Evolutionary conservation across 2,888 invertebrate genomes (phyloP).

Genomic region (Gryllus longicercus): DNA sequence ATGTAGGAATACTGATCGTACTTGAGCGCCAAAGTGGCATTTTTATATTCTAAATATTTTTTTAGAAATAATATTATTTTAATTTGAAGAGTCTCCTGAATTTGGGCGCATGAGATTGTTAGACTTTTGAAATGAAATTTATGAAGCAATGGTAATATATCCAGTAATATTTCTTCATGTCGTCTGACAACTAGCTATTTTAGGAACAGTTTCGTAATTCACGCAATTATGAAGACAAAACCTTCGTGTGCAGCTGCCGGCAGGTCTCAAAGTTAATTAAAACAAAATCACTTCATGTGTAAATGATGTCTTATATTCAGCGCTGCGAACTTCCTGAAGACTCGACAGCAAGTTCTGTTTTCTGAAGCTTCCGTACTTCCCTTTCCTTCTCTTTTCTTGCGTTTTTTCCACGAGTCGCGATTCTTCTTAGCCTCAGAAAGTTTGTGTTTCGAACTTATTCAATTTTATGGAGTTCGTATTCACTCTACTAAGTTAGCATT

Average conservation of each 20-base stretch:
- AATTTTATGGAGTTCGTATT: conserved; percentile 1
- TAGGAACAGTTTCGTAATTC: too few relatives aligned
- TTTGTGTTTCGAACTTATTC: conserved; percentile 1
- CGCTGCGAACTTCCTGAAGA: neutral
- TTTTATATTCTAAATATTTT: too few relatives aligned
- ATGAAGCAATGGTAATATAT: too few relatives aligned
- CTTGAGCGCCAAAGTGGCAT: too few relatives aligned
- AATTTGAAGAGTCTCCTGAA: too few relatives aligned
- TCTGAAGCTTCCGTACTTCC: neutral
- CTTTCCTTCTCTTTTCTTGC: neutral
- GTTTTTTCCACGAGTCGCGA: neutral
- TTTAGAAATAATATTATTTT: too few relatives aligned
- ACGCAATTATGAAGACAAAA: too few relatives aligned
- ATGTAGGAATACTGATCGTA: too few relatives aligned
- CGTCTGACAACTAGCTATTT: too few relatives aligned
- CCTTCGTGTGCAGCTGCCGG: neutral
- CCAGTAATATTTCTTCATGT: too few relatives aligned
- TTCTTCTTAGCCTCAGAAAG: neutral
- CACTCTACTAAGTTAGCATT: neutral
- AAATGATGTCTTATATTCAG: conserved; percentile 2
- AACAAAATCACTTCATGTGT: conserved; percentile 9
- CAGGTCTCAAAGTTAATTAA: neutral
- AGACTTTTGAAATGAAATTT: too few relatives aligned
- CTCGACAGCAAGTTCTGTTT: neutral
- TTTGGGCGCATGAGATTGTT: too few relatives aligned